phyloP scores from a whole-genome alignment of 2,113 vertebrate species.

The Passer domesticus region DNA sequence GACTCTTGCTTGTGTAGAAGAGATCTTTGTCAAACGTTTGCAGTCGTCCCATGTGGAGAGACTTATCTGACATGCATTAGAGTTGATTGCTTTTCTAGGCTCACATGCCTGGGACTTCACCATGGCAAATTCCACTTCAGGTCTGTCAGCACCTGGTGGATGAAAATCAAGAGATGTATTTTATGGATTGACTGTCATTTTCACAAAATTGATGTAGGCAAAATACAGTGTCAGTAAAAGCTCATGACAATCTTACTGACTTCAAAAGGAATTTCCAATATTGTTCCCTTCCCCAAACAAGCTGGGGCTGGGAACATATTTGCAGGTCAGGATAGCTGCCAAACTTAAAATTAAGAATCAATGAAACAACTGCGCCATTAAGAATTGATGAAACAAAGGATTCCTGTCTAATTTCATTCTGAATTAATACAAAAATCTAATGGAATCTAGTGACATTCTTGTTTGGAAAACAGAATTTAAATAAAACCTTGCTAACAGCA shows the following conservation, averaged over 20 bases:
- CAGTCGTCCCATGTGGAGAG: not conserved
- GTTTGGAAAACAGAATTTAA: not conserved
- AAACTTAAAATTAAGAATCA: not conserved
- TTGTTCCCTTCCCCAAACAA: not conserved
- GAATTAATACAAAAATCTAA: not conserved
- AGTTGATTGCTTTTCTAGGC: not conserved
- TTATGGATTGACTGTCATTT: not conserved
- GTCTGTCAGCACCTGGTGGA: not conserved
- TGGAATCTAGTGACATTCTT: not conserved
- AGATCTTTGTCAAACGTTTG: not conserved
- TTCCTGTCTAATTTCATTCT: not conserved
- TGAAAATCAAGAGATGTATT: not conserved
- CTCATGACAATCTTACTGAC: not conserved
- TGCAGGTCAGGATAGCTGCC: not conserved
- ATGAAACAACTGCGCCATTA: not conserved
- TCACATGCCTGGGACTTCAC: not conserved
- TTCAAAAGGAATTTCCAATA: not conserved
- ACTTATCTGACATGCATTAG: not conserved
- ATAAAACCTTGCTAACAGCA: not conserved
- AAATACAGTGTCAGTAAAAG: not conserved
- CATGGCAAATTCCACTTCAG: not conserved
- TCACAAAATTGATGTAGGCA: not conserved
- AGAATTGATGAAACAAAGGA: not conserved
- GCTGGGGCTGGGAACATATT: not conserved
- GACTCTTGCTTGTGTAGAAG: not conserved